Base-by-base conservation (phyloP, 2,113 vertebrate species). In the Callorhinus ursinus region DNA sequence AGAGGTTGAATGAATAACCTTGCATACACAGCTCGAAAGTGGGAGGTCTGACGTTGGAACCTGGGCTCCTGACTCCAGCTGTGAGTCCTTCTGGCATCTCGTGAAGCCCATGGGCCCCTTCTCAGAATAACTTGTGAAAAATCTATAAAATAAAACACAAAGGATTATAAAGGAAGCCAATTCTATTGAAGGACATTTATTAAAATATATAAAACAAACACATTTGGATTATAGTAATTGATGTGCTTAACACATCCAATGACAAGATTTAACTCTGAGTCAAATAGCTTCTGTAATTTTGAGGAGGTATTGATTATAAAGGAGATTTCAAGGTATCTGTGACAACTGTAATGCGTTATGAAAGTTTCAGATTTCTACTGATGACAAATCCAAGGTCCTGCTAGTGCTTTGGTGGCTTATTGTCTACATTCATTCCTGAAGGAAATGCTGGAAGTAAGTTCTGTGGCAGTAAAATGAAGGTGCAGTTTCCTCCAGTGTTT, bases 121-220 rank as follows among this genome's bases (percentile, higher is more conserved):
- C 28, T 95, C 51, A 63, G 76, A 61, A 36, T 71, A 59, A 71
- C 3, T n/a, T 93, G 88, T 95, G 77, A 39, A 85, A 86, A 86
- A 72, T 87, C 31, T 95, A 31, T 84, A 46, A 77, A 88, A n/a
- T 46, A 72, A 87, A 83, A 61, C 59, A 61, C 28, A 14, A 59
- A 71, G 15, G 77, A 82, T 63, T 74, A 18, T 55, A 51, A 79
- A 91, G 51, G n/a, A 92, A 85, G 71, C 21, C 36, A 22, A 26
- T 80, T 74, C 28, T 28, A 21, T 72, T 67, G 91, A 76, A 96
- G 93, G 49, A 28, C n/a, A 13, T 53, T 67, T n/a, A 33, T 46
- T 46, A 82, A 67, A 76, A 55, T 59, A 16, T 5, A 0, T 39
- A 13, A 59, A 42, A 26, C 14, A 57, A 46, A 53, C 12, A 14